A percentile compares a stretch with the other conserved stretches of the same genome.
Conservation (phyloP, 2,888 invertebrate genomes). For the Didymodactylos carnosus region DNA sequence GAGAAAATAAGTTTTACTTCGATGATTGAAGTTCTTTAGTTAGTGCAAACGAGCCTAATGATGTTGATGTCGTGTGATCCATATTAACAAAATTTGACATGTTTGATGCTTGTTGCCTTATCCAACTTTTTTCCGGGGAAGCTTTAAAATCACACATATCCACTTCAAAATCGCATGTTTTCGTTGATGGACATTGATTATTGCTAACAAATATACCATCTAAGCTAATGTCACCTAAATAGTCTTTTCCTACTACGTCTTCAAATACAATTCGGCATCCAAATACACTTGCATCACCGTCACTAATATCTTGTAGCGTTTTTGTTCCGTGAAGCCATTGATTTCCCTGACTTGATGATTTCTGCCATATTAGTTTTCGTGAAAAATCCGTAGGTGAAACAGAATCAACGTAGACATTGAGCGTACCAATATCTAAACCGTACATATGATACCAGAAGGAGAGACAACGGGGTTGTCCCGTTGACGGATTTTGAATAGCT, state of each 20-base stretch:
- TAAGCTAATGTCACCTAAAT: conserved; percentile 26
- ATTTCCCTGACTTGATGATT: conserved; percentile 19
- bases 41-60: not conserved
- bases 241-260: conserved; percentile 21
- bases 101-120: not conserved
- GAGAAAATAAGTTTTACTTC: not conserved
- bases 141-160: conserved; percentile 1
- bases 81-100: not conserved
- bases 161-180: conserved; percentile 1
- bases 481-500: not conserved
- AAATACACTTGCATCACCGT: not conserved
- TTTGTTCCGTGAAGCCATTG: not conserved
- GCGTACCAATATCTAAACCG: too few relatives aligned
- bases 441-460: too few relatives aligned
- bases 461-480: too few relatives aligned
- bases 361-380: conserved; percentile 21
- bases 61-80: not conserved
- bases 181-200: conserved; percentile 20
- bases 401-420: too few relatives aligned
- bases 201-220: conserved; percentile 24
- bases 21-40: too few relatives aligned
- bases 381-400: not conserved
- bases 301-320: too few relatives aligned
- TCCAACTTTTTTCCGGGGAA: not conserved
- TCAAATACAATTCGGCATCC: conserved; percentile 18